phyloP scores from a whole-genome alignment of 2,888 invertebrate genomes.

The Ectemnius continuus region DNA sequence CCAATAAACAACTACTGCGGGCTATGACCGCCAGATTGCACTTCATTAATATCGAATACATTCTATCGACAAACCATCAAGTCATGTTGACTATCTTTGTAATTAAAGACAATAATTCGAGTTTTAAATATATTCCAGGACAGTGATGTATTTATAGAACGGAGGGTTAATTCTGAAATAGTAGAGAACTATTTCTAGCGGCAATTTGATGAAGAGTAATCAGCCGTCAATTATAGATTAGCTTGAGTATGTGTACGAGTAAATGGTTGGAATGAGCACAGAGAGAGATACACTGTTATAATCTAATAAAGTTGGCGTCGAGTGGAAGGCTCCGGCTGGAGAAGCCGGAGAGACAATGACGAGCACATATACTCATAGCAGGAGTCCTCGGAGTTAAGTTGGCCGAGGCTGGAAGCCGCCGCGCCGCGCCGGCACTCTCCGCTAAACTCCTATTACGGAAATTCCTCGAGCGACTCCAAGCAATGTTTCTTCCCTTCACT shows the following conservation, averaged over 20 bases:
- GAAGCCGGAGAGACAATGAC: slow-evolving; percentile 9
- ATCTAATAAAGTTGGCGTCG: slow-evolving; percentile 8
- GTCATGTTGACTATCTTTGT: too few species aligned
- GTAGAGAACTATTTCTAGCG: not conserved
- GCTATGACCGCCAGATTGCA: not conserved
- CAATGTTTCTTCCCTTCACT: slow-evolving; percentile 14
- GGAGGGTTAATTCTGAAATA: too few species aligned
- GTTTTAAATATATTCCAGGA: too few species aligned
- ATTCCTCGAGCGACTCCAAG: slow-evolving; percentile 14
- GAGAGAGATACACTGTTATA: not conserved
- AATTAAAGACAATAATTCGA: too few species aligned
- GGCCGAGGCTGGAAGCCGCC: slow-evolving; percentile 10
- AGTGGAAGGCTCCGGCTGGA: not conserved
- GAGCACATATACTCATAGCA: not conserved
- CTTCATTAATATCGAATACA: slow-evolving; percentile 13
- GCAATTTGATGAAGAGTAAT: not conserved
- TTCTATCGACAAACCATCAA: not conserved
- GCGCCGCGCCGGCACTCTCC: not conserved
- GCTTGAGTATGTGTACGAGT: not conserved
- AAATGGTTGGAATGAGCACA: too few species aligned
- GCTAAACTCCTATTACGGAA: slow-evolving; percentile 26
- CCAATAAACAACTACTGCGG: slow-evolving; percentile 17
- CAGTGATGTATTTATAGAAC: too few species aligned
- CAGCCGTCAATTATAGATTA: not conserved
- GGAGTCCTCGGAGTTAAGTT: slow-evolving; percentile 5